A percentile compares a stretch with the other conserved stretches of the same genome.
These are phyloP conservation scores for Eumerus sabulonum DNA, from an alignment of 2,888 invertebrate species.

Conservation along the genomic window DNA sequence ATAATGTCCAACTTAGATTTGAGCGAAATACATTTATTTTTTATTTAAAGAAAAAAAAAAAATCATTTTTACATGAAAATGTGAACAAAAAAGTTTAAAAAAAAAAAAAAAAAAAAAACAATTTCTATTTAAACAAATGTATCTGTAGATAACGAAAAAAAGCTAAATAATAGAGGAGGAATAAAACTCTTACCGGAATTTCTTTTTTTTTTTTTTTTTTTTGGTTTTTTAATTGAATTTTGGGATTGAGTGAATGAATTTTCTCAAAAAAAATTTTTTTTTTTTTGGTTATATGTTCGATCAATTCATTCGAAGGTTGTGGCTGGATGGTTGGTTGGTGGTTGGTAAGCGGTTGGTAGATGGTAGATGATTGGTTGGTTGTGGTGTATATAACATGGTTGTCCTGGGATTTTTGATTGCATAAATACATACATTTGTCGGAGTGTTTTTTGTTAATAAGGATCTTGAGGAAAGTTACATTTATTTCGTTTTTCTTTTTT, in stretches of 20 bases:
- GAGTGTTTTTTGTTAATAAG: conserved; percentile 65
- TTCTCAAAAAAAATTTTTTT: conserved; percentile 1
- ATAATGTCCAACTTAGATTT: conserved; percentile 59
- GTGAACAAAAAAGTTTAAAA: conserved; percentile 30
- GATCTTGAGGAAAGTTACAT: conserved; percentile 56
- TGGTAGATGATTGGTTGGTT: conserved; percentile 80
- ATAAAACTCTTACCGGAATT: conserved; percentile 75
- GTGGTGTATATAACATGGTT: conserved; percentile 77
- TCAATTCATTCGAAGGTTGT: conserved; percentile 67
- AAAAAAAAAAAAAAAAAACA: conserved; percentile 19
- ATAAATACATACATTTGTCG: conserved; percentile 28
- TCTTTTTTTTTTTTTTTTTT: conserved; percentile 72
- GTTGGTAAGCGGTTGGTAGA: conserved; percentile 69
- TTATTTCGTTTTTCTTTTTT: too few relatives aligned
- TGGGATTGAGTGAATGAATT: conserved; percentile 63
- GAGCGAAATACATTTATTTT: conserved; percentile 44
- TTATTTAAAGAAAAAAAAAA: conserved; percentile 6
- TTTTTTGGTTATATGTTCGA: conserved; percentile 42
- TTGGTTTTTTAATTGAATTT: conserved; percentile 66
- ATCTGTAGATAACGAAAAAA: conserved; percentile 14
- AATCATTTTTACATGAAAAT: conserved; percentile 23
- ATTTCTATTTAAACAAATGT: background rate
- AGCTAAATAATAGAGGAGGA: conserved; percentile 60
- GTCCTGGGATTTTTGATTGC: conserved; percentile 77
- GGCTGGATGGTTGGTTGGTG: conserved; percentile 69